Percentiles rank a stretch among this genome's conserved stretches.
Conservation (phyloP, 2,797 vertebrate species). For the Threskiornis aethiopicus region DNA sequence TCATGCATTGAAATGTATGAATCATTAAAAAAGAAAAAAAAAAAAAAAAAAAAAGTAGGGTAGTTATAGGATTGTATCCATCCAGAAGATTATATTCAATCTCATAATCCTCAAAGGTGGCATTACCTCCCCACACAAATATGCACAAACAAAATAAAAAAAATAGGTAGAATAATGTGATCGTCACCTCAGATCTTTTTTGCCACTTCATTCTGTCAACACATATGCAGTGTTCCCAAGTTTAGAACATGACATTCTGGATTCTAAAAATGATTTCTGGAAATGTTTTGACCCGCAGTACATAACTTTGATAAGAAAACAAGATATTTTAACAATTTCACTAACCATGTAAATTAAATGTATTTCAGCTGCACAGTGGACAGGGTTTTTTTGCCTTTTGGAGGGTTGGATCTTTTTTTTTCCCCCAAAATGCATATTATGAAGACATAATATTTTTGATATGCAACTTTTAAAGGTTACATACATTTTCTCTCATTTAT, state of each 20-base stretch:
- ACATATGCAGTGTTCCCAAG: neutral
- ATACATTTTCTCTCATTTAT: neutral
- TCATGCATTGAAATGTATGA: neutral
- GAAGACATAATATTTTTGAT: neutral
- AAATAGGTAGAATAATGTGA: neutral
- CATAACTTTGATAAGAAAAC: neutral
- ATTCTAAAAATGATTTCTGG: neutral
- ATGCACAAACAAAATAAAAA: neutral
- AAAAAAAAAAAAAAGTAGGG: rapidly evolving
- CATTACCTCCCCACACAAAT: neutral
- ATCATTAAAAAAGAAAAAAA: neutral
- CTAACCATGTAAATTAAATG: neutral
- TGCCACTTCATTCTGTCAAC: neutral
- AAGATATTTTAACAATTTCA: neutral
- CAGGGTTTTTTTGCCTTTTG: neutral
- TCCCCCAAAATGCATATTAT: neutral
- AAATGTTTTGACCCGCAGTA: neutral
- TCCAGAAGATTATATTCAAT: neutral
- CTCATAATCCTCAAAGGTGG: neutral
- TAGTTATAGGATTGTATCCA: neutral
- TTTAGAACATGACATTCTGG: neutral
- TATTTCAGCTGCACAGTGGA: neutral
- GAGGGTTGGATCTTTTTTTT: neutral
- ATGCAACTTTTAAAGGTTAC: neutral
- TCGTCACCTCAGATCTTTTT: neutral